Base-by-base conservation (phyloP, 2,888 invertebrate species). In the Abrostola tripartita region DNA sequence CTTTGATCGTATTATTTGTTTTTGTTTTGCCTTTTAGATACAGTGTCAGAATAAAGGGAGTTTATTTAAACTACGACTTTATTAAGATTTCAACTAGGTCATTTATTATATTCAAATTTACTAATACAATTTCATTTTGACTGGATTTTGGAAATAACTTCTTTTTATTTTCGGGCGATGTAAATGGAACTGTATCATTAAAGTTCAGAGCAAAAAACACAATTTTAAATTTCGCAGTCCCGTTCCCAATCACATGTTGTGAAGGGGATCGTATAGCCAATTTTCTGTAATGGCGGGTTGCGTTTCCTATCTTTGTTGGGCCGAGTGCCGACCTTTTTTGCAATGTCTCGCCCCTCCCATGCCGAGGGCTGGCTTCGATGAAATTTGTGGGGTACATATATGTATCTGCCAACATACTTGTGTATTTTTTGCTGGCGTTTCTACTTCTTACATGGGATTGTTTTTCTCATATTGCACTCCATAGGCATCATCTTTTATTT, bases 1-100 rank as follows among this genome's bases (percentile, higher is more conserved):
- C 88, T 92, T 91, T 92, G 92, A 93, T 93, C 89, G 88, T 89
- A 89, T 92, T 92, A 92, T 93, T 92, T 91, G 90, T 92, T 92
- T 92, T 90, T 90, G 87, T 91, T 92, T 90, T 90, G 85, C 83
- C 72, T 86, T 76, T 85, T 76, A 78, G 77, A 85, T 82, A 81
- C 77, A 80, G 77, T 81, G 79, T 76, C 74, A 65, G 76, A 83
- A 82, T 82, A 77, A 70, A 81, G 74, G 67, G 61, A 74, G 79
- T 74, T 83, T 76, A 79, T 82, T 78, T 51, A 63, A 80, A 81
- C 56, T 77, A 47, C 62, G 38, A 74, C 62, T 61, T 64, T 72
- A 69, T 56, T 62, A 56, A 68, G 50, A 73, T 65, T 67, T 71
- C 60, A 52, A 56, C 61, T 61, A 65, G 56, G 51, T 65, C 55